Percentiles rank a stretch among this genome's conserved stretches.
Evolutionary conservation across 2,888 invertebrate genomes (phyloP).

Genomic region (Ochlodes sylvanus): DNA sequence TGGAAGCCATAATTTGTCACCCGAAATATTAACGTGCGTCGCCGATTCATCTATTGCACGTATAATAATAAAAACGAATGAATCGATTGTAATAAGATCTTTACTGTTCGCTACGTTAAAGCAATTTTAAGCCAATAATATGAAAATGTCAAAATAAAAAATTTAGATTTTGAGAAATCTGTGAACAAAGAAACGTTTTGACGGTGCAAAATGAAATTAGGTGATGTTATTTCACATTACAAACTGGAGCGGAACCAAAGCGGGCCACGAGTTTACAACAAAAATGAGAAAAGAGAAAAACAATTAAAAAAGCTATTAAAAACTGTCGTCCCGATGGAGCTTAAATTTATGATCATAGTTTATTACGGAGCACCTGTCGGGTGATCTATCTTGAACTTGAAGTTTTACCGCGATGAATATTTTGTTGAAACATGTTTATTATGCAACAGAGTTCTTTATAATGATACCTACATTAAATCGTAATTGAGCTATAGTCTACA

Average conservation of each 20-base stretch:
- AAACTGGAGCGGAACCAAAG: conserved; percentile 12
- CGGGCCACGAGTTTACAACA: conserved; percentile 14
- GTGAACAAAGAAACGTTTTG: no score
- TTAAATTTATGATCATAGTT: conserved; percentile 36
- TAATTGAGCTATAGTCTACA: not conserved
- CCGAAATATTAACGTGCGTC: no score
- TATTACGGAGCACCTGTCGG: conserved; percentile 34
- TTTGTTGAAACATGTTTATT: conserved; percentile 16
- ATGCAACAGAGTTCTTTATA: not conserved
- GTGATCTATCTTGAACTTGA: conserved; percentile 30
- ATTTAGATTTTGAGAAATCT: no score
- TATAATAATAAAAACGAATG: no score
- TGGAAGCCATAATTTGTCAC: no score
- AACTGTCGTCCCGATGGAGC: conserved; percentile 31
- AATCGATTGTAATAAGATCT: no score
- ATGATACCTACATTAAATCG: not conserved
- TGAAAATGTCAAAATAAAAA: no score
- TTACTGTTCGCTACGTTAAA: no score
- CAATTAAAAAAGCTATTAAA: conserved; percentile 38
- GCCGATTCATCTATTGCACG: no score
- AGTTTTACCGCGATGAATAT: conserved; percentile 26
- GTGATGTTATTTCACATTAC: not conserved
- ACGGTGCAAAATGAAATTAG: not conserved
- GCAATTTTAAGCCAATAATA: no score
- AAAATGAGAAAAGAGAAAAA: conserved; percentile 29